These are phyloP conservation scores for Scaptomyza cyrtandrae DNA, from an alignment of 2,888 invertebrate species.

Conservation along the genomic window DNA sequence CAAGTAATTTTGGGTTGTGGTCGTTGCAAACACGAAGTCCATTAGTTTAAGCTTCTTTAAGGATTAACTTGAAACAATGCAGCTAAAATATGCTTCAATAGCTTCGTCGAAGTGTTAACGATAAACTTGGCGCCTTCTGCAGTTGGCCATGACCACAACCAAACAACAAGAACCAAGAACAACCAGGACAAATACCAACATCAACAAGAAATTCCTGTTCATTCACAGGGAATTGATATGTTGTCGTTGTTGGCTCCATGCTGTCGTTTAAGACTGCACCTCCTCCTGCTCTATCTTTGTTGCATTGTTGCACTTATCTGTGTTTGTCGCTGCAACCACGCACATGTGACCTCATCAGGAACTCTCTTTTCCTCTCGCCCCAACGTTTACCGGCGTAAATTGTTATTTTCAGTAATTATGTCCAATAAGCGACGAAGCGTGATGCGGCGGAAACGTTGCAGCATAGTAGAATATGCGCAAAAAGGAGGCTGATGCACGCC, in stretches of 20 bases:
- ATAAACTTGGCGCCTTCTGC: constrained; percentile 50
- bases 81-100: constrained; percentile 20
- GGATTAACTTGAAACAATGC: constrained; percentile 27
- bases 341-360: constrained; percentile 56
- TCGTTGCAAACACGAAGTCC: neutral
- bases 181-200: constrained; percentile 21
- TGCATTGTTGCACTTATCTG: constrained; percentile 73
- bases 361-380: neutral
- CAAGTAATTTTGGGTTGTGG: neutral
- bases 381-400: constrained; percentile 59
- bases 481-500: constrained; percentile 6
- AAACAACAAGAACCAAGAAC: constrained; percentile 4
- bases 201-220: constrained; percentile 59
- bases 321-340: constrained; percentile 65
- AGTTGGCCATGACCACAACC: constrained; percentile 46
- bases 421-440: constrained; percentile 75
- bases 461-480: constrained; percentile 11
- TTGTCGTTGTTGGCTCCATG: constrained; percentile 35
- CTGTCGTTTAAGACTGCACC: neutral
- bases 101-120: constrained; percentile 67
- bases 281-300: neutral
- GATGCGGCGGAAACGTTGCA: constrained; percentile 24
- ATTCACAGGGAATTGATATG: constrained; percentile 76
- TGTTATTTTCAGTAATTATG: constrained; percentile 79
- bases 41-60: constrained; percentile 23